phyloP scores from a whole-genome alignment of 2,113 vertebrate genomes.

The Chunga burmeisteri region DNA sequence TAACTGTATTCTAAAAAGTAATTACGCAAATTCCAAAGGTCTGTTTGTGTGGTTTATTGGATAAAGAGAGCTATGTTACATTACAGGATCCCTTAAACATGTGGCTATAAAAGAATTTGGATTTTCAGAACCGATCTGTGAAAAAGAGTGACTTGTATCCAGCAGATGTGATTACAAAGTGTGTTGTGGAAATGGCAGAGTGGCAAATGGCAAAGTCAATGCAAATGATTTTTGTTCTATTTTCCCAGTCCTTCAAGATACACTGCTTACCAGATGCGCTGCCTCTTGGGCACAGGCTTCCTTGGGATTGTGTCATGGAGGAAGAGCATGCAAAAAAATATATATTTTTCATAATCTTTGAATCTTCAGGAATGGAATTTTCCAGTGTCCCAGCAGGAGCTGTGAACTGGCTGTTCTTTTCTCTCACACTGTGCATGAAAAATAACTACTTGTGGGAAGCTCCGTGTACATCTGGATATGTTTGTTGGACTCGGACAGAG shows the following conservation, averaged over 20 bases:
- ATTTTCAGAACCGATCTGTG: not conserved
- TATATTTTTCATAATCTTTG: not conserved
- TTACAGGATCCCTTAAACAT: not conserved
- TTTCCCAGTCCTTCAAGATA: not conserved
- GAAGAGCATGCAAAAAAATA: not conserved
- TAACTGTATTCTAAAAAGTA: not conserved
- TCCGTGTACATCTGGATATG: not conserved
- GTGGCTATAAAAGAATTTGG: not conserved
- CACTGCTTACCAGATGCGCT: not conserved
- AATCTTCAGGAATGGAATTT: not conserved
- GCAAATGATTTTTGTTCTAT: not conserved
- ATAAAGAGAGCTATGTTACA: not conserved
- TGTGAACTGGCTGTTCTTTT: not conserved
- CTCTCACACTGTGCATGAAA: not conserved
- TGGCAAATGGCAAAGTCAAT: not conserved
- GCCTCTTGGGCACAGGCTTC: not conserved
- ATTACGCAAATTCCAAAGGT: not conserved
- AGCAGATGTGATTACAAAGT: not conserved
- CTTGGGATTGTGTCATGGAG: not conserved
- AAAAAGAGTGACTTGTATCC: not conserved
- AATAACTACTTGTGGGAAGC: not conserved
- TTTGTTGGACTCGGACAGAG: not conserved
- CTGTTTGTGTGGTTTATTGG: not conserved
- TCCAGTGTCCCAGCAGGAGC: not conserved
- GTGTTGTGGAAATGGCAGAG: not conserved